A percentile compares a stretch with the other conserved stretches of the same genome.
Evolutionary conservation across 2,113 vertebrate species (phyloP).

Genomic region (Orientallactaga bullata): DNA sequence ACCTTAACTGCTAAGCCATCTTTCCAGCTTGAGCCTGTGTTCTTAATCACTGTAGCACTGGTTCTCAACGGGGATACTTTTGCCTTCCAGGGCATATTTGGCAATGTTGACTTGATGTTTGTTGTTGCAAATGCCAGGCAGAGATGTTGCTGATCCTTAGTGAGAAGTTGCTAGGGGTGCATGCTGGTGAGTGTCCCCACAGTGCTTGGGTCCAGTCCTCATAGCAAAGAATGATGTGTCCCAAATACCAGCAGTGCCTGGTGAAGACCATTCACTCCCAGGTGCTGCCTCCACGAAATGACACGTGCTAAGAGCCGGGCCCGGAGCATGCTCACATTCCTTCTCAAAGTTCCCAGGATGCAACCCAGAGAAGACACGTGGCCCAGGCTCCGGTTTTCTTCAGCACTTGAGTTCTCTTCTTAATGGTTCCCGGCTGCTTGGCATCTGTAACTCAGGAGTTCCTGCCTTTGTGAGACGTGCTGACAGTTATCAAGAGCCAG

Average conservation of each 20-base stretch:
- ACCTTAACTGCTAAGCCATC: no score
- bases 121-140: background rate
- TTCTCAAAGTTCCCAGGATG: background rate
- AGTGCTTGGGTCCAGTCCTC: background rate
- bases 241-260: background rate
- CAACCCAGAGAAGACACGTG: conserved; percentile 40
- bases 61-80: background rate
- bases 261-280: background rate
- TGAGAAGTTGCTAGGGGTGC: background rate
- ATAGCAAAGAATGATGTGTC: background rate
- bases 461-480: conserved; percentile 69
- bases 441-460: conserved; percentile 54
- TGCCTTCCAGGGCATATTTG: background rate
- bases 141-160: background rate
- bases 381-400: conserved; percentile 49
- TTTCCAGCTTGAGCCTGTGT: background rate
- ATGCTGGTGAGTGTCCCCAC: background rate
- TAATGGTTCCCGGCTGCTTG: conserved; percentile 81
- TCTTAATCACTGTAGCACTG: background rate
- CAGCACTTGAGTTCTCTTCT: conserved; percentile 53
- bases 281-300: background rate
- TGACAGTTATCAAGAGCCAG: conserved; percentile 78
- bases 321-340: background rate
- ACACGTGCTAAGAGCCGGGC: background rate
- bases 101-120: background rate